phyloP scores from a whole-genome alignment of 2,888 invertebrate species.

The Pammene aurita region DNA sequence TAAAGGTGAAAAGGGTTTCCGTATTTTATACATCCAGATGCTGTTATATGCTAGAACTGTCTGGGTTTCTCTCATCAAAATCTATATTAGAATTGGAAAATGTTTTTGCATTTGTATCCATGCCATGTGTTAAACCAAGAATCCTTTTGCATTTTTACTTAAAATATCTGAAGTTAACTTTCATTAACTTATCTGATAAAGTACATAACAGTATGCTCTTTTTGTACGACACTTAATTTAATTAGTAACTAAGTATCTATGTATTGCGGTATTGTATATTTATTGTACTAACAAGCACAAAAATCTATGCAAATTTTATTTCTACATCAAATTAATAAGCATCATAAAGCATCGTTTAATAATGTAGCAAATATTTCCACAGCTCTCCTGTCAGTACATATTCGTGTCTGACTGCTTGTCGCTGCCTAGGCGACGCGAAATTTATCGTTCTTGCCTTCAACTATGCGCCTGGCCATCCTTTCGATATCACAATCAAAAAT shows the following conservation, averaged over 20 bases:
- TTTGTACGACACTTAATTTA: too few species aligned
- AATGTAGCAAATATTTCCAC: conserved; percentile 27
- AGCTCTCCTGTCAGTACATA: conserved; percentile 30
- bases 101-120: too few species aligned
- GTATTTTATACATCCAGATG: background rate
- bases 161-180: too few species aligned
- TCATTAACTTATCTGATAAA: too few species aligned
- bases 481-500: background rate
- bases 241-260: too few species aligned
- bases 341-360: conserved; percentile 21
- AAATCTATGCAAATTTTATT: conserved; percentile 20
- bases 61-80: too few species aligned
- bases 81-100: too few species aligned
- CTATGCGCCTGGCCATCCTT: conserved; percentile 51
- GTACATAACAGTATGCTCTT: too few species aligned
- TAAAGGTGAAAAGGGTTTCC: background rate
- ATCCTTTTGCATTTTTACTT: too few species aligned
- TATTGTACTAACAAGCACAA: background rate
- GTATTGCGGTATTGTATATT: too few species aligned
- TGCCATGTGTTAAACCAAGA: too few species aligned
- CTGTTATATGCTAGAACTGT: too few species aligned
- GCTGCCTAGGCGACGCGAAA: conserved; percentile 46
- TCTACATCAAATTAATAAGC: conserved; percentile 23
- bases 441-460: conserved; percentile 54
- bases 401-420: conserved; percentile 33